These are phyloP conservation scores for Rhinichthys osculus DNA, from an alignment of 2,797 vertebrate genomes.

Conservation along the genomic window DNA sequence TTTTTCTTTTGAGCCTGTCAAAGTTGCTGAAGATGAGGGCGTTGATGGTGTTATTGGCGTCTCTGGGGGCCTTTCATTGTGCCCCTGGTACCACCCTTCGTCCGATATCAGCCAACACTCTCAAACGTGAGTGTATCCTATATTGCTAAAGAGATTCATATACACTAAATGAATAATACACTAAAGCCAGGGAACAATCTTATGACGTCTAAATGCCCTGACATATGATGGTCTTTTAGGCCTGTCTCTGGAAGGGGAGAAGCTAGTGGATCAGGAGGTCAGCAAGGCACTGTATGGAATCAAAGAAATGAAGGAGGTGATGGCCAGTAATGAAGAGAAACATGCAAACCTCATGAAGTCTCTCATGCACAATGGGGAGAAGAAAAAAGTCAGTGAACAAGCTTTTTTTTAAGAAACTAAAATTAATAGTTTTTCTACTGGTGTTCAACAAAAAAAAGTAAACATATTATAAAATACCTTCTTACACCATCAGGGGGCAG, in stretches of 20 bases:
- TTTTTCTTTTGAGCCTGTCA: constrained; percentile 17
- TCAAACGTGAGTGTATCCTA: constrained; percentile 78
- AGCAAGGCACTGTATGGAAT: constrained; percentile 86
- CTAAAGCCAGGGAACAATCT: neutral
- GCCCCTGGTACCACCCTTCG: constrained; percentile 68
- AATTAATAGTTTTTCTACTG: neutral
- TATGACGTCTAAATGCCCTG: neutral
- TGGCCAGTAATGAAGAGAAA: constrained; percentile 88
- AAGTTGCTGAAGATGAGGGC: constrained; percentile 77
- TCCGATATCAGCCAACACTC: constrained; percentile 69
- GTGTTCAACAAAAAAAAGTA: neutral
- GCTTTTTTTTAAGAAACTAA: neutral
- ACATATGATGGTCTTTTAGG: constrained; percentile 70
- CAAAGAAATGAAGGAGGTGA: constrained; percentile 90
- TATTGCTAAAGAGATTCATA: neutral
- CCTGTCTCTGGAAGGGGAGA: constrained; percentile 82
- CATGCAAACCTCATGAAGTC: constrained; percentile 88
- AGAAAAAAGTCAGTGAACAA: constrained; percentile 81
- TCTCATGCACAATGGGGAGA: constrained; percentile 84
- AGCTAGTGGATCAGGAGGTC: constrained; percentile 83
- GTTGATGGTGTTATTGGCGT: constrained; percentile 69
- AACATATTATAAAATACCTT: too few relatives aligned
- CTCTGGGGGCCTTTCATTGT: constrained; percentile 70
- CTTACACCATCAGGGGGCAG: constrained; percentile 80
- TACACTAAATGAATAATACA: constrained; percentile 9